Conservation (phyloP, 2,113 vertebrate species). For the Nanorana parkeri region DNA sequence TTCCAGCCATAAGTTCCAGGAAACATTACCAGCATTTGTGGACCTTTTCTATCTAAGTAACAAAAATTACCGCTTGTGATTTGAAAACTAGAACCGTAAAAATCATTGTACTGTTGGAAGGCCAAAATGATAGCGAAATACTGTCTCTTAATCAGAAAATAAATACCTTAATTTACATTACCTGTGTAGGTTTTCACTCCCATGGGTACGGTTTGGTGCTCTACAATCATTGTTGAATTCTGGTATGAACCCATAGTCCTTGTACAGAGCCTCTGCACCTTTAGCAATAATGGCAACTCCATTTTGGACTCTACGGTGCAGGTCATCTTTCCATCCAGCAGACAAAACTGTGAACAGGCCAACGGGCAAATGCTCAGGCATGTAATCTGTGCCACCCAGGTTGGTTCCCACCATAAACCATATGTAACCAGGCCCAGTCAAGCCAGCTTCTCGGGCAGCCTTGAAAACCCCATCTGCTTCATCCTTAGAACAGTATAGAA, state of each 20-base stretch:
- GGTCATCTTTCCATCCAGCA: conserved; percentile 89
- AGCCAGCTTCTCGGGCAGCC: conserved; percentile 85
- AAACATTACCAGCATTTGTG: no score
- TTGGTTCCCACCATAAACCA: conserved; percentile 92
- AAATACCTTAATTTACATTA: conserved; percentile 62
- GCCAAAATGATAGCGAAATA: no score
- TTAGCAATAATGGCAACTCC: conserved; percentile 92
- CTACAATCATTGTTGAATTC: conserved; percentile 89
- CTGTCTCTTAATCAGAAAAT: no score
- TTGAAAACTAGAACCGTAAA: no score
- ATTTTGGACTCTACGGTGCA: conserved; percentile 80
- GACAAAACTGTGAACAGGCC: conserved; percentile 89
- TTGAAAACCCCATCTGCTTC: conserved; percentile 88
- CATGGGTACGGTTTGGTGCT: conserved; percentile 82
- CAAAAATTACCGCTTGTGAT: no score
- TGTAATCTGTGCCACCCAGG: conserved; percentile 77
- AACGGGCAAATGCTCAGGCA: conserved; percentile 78
- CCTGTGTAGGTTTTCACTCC: conserved; percentile 81
- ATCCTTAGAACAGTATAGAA: conserved; percentile 93
- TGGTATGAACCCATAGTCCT: conserved; percentile 85
- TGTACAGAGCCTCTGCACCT: conserved; percentile 85
- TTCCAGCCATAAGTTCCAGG: no score
- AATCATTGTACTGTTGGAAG: no score
- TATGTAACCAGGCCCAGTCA: conserved; percentile 88
- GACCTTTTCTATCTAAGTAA: no score